phyloP scores from a whole-genome alignment of 2,113 vertebrate species.

The Bettongia penicillata region DNA sequence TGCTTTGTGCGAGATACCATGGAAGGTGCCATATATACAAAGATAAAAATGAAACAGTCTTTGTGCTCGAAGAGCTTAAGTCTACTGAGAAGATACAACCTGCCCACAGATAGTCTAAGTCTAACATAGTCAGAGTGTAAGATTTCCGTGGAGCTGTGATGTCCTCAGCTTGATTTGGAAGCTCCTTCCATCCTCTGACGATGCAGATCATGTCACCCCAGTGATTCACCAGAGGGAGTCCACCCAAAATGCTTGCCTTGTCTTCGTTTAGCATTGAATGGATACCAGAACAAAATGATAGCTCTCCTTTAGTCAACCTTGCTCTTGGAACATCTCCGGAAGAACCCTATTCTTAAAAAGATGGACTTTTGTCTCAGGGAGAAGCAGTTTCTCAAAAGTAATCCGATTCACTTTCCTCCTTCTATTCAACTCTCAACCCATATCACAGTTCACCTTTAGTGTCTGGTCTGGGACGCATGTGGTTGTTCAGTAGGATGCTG shows the following conservation, averaged over 20 bases:
- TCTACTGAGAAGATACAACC: not conserved
- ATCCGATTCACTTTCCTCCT: not conserved
- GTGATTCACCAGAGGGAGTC: not conserved
- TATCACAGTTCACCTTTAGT: not conserved
- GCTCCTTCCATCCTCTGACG: not conserved
- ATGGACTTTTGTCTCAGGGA: not conserved
- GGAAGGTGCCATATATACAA: not conserved
- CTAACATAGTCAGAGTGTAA: not conserved
- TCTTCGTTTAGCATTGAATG: not conserved
- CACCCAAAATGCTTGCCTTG: not conserved
- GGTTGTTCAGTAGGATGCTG: not conserved
- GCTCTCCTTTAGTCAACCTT: not conserved
- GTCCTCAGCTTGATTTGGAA: not conserved
- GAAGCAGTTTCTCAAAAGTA: not conserved
- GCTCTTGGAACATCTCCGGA: not conserved
- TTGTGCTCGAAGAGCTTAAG: not conserved
- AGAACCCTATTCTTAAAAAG: not conserved
- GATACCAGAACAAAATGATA: not conserved
- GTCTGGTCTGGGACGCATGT: not conserved
- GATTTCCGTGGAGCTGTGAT: not conserved
- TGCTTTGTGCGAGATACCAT: not conserved
- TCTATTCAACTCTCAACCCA: not conserved
- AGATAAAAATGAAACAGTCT: not conserved
- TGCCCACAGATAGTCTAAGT: not conserved
- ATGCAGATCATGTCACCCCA: not conserved